Conservation (phyloP, 2,888 invertebrate genomes). For the Camponotus fellah region DNA sequence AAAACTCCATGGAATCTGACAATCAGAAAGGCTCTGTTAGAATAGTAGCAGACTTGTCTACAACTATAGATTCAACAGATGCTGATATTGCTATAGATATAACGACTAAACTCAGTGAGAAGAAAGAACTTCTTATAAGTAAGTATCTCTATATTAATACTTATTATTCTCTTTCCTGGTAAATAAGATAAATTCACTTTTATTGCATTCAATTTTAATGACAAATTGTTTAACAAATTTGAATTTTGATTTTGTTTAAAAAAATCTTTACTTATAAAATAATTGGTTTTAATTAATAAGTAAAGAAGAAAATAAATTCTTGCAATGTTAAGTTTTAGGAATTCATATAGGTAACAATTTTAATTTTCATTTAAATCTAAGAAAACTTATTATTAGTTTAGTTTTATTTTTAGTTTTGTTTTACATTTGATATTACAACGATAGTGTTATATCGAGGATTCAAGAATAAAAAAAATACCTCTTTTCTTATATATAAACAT, state of each 20-base stretch:
- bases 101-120: conserved; percentile 91
- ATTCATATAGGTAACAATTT: not conserved
- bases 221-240: conserved; percentile 10
- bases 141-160: conserved; percentile 79
- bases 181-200: not conserved
- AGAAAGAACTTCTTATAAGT: conserved; percentile 92
- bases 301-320: not conserved
- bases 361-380: not conserved
- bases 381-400: not conserved
- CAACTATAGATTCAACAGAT: conserved; percentile 86
- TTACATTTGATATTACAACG: not conserved
- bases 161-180: not conserved
- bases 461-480: not conserved
- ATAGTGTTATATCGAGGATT: not conserved
- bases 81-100: conserved; percentile 91
- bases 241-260: conserved; percentile 7
- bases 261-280: not conserved
- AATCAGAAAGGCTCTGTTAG: conserved; percentile 88
- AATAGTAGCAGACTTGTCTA: conserved; percentile 88
- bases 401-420: not conserved
- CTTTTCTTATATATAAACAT: conserved; percentile 1
- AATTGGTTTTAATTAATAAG: not conserved
- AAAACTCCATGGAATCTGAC: conserved; percentile 85
- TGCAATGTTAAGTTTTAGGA: not conserved
- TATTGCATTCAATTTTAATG: conserved; percentile 9